Base-by-base conservation (phyloP, 1,140 invertebrate genomes). In the Phocides pigmalion region DNA sequence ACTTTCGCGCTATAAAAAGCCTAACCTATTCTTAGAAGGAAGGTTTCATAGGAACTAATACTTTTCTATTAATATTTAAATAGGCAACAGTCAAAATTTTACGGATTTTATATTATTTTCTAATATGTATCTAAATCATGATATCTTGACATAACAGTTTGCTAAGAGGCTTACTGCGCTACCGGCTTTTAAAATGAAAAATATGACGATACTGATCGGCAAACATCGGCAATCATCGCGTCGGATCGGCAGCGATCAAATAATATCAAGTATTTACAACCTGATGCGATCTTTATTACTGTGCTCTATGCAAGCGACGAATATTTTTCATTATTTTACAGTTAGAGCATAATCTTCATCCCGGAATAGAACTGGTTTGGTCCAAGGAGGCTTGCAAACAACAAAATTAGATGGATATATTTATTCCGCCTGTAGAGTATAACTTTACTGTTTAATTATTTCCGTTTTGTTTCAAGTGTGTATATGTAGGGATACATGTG, bases 231-330 rank as follows among this genome's bases (percentile, higher is more conserved):
- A 66, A 76, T 74, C 72, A 68, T 66, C 67, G 69, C 61, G 50
- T 59, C 67, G 73, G 70, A 81, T 81, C 70, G 69, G 58, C 67
- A 59, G 46, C 62, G 62, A 71, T 72, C 71, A 71, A 78, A 81
- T 81, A 79, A 81, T 81, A 79, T 74, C 64, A 66, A 19, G 70
- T 71, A 75, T 81, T 81, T 81, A 81, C 68, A 71, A 54, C 17
- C 15, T 63, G 79, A 81, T 81, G 69, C 53, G 71, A 81, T 79
- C 78, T 76, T 56, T 76, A 68, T 70, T 15, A 14, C 54, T 37
- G 56, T 66, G 50, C 61, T 70, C 58, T 64, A 62, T 56, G 61
- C 53, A 44, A 59, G 62, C 66, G 53, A 63, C 62, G 47, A 62
- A 69, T 69, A 69, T 47, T 71, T 67, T 64, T 71, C 61, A 54